A percentile compares a stretch with the other conserved stretches of the same genome.
Evolutionary conservation across 2,113 vertebrate species (phyloP).

Genomic region (Gadus macrocephalus): DNA sequence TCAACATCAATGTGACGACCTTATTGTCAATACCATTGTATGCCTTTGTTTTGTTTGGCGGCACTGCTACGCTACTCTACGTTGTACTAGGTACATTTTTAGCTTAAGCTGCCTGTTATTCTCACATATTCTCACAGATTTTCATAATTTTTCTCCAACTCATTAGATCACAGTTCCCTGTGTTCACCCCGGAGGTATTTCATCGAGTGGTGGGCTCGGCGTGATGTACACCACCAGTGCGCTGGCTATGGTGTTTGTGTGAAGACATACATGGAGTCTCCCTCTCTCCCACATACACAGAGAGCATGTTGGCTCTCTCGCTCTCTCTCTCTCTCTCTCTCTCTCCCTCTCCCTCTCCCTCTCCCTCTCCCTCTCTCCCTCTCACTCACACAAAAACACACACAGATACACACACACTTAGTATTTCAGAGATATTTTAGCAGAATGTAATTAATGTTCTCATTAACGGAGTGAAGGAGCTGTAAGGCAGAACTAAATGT

Average conservation of each 20-base stretch:
- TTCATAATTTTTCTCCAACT: slow-evolving; percentile 50
- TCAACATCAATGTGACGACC: slow-evolving; percentile 48
- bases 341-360: slow-evolving; percentile 24
- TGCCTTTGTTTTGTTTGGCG: slow-evolving; percentile 8
- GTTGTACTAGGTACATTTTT: slow-evolving; percentile 33
- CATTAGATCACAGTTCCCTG: slow-evolving; percentile 55
- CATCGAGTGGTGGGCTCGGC: slow-evolving; percentile 1
- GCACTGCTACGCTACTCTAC: not conserved
- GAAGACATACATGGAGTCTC: slow-evolving; percentile 14
- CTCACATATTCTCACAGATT: slow-evolving; percentile 33
- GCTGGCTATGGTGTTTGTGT: not conserved
- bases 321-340: slow-evolving; percentile 19
- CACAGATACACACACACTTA: not conserved
- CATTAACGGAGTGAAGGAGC: slow-evolving; percentile 59
- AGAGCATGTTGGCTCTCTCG: slow-evolving; percentile 27
- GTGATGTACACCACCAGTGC: no score
- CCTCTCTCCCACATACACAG: slow-evolving; percentile 48
- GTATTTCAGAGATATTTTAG: slow-evolving; percentile 42
- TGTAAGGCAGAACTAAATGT: slow-evolving; percentile 49
- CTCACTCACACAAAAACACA: slow-evolving; percentile 14
- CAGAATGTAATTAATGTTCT: slow-evolving; percentile 64
- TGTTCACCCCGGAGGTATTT: slow-evolving; percentile 51
- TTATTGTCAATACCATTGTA: slow-evolving; percentile 57
- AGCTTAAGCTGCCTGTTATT: slow-evolving; percentile 39
- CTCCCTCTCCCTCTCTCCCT: slow-evolving; percentile 19